A percentile compares a stretch with the other conserved stretches of the same genome.
Conservation (phyloP, 2,113 vertebrate genomes). For the Apodemus sylvaticus region DNA sequence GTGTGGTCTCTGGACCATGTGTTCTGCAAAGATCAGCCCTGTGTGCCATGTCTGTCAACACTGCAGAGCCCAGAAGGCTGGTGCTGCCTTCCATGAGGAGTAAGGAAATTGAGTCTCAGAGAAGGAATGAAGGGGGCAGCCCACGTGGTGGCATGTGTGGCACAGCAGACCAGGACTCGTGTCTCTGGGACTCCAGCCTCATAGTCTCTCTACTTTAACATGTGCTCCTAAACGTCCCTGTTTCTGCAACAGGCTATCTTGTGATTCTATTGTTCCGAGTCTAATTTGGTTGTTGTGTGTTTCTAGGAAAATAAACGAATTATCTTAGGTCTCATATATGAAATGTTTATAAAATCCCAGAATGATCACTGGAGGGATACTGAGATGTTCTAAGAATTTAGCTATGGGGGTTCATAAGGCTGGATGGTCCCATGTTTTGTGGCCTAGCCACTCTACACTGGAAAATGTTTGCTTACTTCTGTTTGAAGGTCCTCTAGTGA, state of each 20-base stretch:
- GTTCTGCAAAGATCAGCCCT: neutral
- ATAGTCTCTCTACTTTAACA: neutral
- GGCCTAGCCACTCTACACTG: too few species aligned
- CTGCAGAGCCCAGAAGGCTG: fast-evolving
- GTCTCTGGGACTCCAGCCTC: neutral
- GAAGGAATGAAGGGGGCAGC: neutral
- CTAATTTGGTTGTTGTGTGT: neutral
- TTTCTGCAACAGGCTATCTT: neutral
- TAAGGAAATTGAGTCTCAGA: neutral
- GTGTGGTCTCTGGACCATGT: neutral
- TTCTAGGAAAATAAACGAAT: neutral
- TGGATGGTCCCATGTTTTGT: neutral
- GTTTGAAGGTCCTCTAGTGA: neutral
- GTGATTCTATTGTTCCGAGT: neutral
- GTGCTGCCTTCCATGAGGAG: too few species aligned
- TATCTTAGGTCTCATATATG: neutral
- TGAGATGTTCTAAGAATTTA: neutral
- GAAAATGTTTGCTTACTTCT: neutral
- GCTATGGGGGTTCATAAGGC: too few species aligned
- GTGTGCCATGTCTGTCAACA: fast-evolving
- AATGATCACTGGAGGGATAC: neutral
- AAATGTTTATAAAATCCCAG: neutral
- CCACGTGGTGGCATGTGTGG: too few species aligned
- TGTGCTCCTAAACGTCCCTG: too few species aligned
- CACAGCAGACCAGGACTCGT: too few species aligned